These are phyloP conservation scores for Denticeps clupeoides DNA, from an alignment of 2,797 vertebrate genomes.

Conservation along the genomic window DNA sequence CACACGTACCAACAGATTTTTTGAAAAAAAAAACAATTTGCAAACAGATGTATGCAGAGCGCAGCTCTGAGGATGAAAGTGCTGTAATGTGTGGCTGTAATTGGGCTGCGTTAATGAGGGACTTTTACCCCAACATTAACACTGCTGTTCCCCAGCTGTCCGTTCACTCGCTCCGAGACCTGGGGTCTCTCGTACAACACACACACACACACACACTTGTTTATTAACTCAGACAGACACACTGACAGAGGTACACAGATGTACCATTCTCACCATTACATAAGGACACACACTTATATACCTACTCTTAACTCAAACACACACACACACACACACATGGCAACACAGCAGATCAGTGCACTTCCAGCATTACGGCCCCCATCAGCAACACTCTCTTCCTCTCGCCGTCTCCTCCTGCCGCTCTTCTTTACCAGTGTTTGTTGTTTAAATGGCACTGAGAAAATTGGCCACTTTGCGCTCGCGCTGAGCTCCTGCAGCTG, in stretches of 20 bases:
- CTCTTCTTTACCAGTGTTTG: conserved; percentile 60
- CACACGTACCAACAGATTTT: too few species aligned
- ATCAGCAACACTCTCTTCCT: conserved; percentile 8
- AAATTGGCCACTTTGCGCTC: conserved; percentile 69
- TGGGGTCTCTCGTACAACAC: too few species aligned
- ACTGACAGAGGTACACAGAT: neutral
- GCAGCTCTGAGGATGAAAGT: too few species aligned
- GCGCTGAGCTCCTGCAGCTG: conserved; percentile 65
- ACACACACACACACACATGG: neutral
- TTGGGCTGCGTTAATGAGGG: too few species aligned
- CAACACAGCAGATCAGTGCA: too few species aligned
- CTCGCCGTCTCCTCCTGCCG: neutral
- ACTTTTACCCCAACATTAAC: neutral
- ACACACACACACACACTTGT: neutral
- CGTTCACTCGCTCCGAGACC: conserved; percentile 22
- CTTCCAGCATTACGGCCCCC: conserved; percentile 17
- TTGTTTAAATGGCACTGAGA: conserved; percentile 68
- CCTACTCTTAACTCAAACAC: neutral
- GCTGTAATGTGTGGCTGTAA: too few species aligned
- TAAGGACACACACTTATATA: conserved; percentile 2
- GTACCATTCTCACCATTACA: neutral
- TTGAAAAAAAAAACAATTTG: too few species aligned
- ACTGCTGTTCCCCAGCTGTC: conserved; percentile 37
- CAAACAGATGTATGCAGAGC: too few species aligned
- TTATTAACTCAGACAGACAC: conserved; percentile 8